Conservation (phyloP, 1,140 invertebrate species). For the Drosophila setifemur region DNA sequence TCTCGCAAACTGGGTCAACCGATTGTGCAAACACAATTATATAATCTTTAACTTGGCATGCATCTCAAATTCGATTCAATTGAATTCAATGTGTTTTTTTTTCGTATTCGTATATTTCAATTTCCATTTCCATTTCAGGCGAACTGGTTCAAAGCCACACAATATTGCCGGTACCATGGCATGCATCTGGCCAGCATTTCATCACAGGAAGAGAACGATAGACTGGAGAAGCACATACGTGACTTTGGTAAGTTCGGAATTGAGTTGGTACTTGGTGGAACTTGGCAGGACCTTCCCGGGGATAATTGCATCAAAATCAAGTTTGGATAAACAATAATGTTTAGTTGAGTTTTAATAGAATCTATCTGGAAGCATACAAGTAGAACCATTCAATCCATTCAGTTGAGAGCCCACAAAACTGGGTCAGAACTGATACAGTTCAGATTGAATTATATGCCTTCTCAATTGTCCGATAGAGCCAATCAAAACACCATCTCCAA, state of each 20-base stretch:
- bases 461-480: not conserved
- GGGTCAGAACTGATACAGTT: not conserved
- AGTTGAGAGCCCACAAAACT: not conserved
- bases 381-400: too few species aligned
- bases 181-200: slow-evolving; percentile 95
- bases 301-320: too few species aligned
- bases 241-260: slow-evolving; percentile 86
- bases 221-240: slow-evolving; percentile 91
- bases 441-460: slow-evolving; percentile 2
- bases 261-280: not conserved
- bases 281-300: too few species aligned
- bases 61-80: slow-evolving; percentile 35
- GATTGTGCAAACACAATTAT: slow-evolving; percentile 46
- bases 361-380: too few species aligned
- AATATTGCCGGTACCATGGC: slow-evolving; percentile 95
- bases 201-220: slow-evolving; percentile 94
- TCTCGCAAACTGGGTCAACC: slow-evolving; percentile 31
- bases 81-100: slow-evolving; percentile 10
- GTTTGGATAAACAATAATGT: too few species aligned
- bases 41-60: slow-evolving; percentile 41
- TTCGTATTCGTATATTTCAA: not conserved
- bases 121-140: slow-evolving; percentile 85
- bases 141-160: slow-evolving; percentile 95
- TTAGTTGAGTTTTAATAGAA: too few species aligned
- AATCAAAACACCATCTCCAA: slow-evolving; percentile 7